A percentile compares a stretch with the other conserved stretches of the same genome.
Conservation (phyloP, 2,888 invertebrate species). For the Xanthia icteritia region DNA sequence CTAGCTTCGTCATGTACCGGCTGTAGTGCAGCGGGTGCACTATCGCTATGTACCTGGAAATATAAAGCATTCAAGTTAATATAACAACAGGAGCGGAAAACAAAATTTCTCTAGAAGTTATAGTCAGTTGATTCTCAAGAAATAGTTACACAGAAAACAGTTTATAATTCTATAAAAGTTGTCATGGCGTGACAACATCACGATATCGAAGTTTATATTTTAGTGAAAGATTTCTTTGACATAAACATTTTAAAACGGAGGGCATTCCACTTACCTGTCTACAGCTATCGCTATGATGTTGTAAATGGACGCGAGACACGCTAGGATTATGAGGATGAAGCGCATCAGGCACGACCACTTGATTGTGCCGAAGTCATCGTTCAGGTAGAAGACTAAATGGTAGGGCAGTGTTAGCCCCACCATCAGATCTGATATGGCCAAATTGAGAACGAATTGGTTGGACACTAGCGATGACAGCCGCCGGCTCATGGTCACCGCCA, state of each 20-base stretch:
- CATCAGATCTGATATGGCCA: slow-evolving; percentile 94
- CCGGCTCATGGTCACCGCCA: slow-evolving; percentile 93
- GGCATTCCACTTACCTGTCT: slow-evolving; percentile 89
- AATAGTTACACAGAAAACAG: slow-evolving; percentile 4
- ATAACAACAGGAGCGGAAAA: not conserved
- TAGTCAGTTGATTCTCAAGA: not conserved
- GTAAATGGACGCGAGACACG: slow-evolving; percentile 94
- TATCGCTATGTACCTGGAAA: slow-evolving; percentile 93
- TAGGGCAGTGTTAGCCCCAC: slow-evolving; percentile 95
- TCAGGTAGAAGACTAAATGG: slow-evolving; percentile 94
- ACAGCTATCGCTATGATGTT: slow-evolving; percentile 95
- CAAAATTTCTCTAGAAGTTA: not conserved
- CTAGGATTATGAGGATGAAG: slow-evolving; percentile 93
- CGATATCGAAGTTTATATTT: slow-evolving; percentile 50
- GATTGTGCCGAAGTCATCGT: slow-evolving; percentile 90
- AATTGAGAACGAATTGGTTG: slow-evolving; percentile 94
- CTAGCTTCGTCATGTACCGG: slow-evolving; percentile 93
- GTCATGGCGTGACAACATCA: slow-evolving; percentile 64
- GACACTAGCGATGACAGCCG: slow-evolving; percentile 93
- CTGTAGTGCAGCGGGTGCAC: slow-evolving; percentile 95
- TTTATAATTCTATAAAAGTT: slow-evolving; percentile 34
- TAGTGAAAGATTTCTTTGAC: slow-evolving; percentile 57
- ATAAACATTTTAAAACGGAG: slow-evolving; percentile 51
- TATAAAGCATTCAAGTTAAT: not conserved
- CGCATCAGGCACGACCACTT: slow-evolving; percentile 92